Evolutionary conservation across 2,113 vertebrate species (phyloP).

Genomic region (Platichthys flesus): DNA sequence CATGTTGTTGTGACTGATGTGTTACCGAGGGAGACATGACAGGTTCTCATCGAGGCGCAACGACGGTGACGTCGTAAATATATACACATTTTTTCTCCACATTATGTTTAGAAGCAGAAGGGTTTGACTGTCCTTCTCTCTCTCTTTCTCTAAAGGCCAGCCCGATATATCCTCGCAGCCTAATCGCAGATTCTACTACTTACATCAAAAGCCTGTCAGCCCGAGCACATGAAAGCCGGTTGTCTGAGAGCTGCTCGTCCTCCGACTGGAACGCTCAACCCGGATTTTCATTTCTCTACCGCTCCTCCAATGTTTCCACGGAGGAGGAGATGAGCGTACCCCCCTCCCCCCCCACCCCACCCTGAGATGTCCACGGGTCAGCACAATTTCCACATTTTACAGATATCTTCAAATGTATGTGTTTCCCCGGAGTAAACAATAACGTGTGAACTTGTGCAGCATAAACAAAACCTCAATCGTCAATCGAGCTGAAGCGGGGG

Average conservation of each 20-base stretch:
- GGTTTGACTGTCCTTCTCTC: slow-evolving; percentile 8
- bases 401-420: slow-evolving; percentile 67
- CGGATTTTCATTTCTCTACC: slow-evolving; percentile 62
- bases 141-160: slow-evolving; percentile 43
- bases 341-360: not conserved
- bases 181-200: slow-evolving; percentile 62
- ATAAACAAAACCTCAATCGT: slow-evolving; percentile 58
- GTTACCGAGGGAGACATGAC: no score
- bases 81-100: no score
- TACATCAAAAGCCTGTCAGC: slow-evolving; percentile 78
- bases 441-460: slow-evolving; percentile 28
- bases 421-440: slow-evolving; percentile 32
- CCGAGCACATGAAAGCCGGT: slow-evolving; percentile 70
- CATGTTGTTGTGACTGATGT: slow-evolving; percentile 24
- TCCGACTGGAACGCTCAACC: slow-evolving; percentile 50
- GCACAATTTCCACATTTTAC: slow-evolving; percentile 23
- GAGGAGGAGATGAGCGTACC: slow-evolving; percentile 19
- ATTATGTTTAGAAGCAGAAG: not conserved
- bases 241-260: slow-evolving; percentile 57
- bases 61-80: not conserved
- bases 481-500: slow-evolving; percentile 27
- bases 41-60: not conserved
- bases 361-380: slow-evolving; percentile 45
- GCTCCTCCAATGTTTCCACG: slow-evolving; percentile 31
- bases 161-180: slow-evolving; percentile 51